Base-by-base conservation (phyloP, 2,888 invertebrate genomes). In the Elgonia sp. region DNA sequence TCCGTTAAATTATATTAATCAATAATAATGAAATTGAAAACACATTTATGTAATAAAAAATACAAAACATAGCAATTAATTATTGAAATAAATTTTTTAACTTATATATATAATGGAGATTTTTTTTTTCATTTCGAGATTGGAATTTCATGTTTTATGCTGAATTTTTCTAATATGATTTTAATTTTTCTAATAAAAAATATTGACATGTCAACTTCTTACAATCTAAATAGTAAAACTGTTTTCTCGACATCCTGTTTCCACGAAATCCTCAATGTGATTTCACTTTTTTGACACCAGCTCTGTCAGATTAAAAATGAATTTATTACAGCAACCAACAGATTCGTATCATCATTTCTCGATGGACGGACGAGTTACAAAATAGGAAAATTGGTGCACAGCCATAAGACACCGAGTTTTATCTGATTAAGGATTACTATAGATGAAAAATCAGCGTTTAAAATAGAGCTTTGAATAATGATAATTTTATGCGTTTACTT, bases 231-330 rank as follows among this genome's bases (percentile, higher is more conserved):
- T 5, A 10, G 18, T 62, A 37, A 62, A 62, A 29, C n/a, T 29
- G 37, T 4, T 42, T 67, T 42, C 42, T 42, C 42, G 10, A 14
- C 46, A 46, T 80, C 57, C n/a, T n/a, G 57, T 62, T 62, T 62
- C 67, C 40, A 42, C 57, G 57, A 62, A 55, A 60, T 69, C n/a
- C 14, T 29, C 1, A 14, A 40, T 18, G 42, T 55, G 29, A n/a
- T 46, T 53, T 80, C 46, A 60, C 20, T 62, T 80, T 69, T 70
- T 67, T 76, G 80, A 72, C 80, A 62, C 62, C n/a, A n/a, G n/a
- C 40, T 70, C 21, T 9, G 55, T 63, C 70, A 53, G 72, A 57
- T 65, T 50, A 82, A 73, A 65, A 29, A 10, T 73, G 21, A 42
- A 82, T 73, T 73, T 67, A 82, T 82, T 65, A 82, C 18, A 39